A percentile compares a stretch with the other conserved stretches of the same genome.
Evolutionary conservation across 2,797 vertebrate species (phyloP).

Genomic region (Chelonia mydas): DNA sequence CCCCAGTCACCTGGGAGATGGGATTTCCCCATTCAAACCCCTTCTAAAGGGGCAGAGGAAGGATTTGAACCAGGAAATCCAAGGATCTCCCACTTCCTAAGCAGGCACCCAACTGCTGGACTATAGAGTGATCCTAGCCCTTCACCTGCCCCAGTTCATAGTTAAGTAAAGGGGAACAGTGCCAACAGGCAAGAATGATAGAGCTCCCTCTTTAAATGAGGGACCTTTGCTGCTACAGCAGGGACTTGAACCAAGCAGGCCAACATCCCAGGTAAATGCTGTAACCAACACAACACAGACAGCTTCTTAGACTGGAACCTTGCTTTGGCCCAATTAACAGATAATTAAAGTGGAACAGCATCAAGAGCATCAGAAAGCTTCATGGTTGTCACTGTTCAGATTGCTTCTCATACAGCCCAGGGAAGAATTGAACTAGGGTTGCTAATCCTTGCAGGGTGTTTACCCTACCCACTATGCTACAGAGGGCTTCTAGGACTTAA

Average conservation of each 20-base stretch:
- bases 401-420: too few species aligned
- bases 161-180: not conserved
- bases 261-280: too few species aligned
- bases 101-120: not conserved
- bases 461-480: not conserved
- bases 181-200: not conserved
- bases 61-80: not conserved
- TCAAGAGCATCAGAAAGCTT: too few species aligned
- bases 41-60: not conserved
- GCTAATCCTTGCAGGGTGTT: rapidly evolving
- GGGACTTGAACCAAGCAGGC: too few species aligned
- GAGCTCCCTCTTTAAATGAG: too few species aligned
- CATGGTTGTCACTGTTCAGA: too few species aligned
- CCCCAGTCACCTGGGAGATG: not conserved
- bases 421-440: not conserved
- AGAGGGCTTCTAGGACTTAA: too few species aligned
- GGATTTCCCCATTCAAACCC: not conserved
- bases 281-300: too few species aligned
- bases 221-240: too few species aligned
- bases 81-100: not conserved
- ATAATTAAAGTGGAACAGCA: not conserved
- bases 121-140: not conserved
- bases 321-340: too few species aligned
- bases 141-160: rapidly evolving
- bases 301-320: too few species aligned